Base-by-base conservation (phyloP, 2,113 vertebrate genomes). In the Bubo bubo region DNA sequence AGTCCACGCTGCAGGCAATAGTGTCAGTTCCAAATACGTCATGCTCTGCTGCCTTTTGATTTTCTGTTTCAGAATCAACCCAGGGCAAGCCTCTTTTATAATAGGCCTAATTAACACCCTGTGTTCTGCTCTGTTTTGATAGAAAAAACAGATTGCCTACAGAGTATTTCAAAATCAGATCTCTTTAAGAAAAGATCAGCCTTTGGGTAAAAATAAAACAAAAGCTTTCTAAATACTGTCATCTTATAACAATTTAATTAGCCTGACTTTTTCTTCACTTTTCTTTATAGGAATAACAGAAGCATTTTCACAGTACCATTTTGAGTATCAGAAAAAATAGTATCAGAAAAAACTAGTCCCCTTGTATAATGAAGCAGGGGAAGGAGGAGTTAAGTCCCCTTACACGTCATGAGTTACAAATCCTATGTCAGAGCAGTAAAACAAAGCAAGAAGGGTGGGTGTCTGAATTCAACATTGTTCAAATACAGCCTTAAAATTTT, bases 1-100 rank as follows among this genome's bases (percentile, higher is more conserved):
- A 91, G 91, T 66, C 68, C 77, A 50, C 0, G 90, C 97, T 95
- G 93, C 95, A 93, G 97, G 96, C 96, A 90, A 73, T 56, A 92
- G 96, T 96, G 94, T 98, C 92, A 64, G 88, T 97, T 98, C 94
- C 95, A 97, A 97, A 97, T 93, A 89, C 28, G 9, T 88, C 91
- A 96, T 28, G 91, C 95, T 96, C 95, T 79, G 76, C 84, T 97
- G 97, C 93, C 81, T 97, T 96, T 96, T 96, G 93, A 93, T 95
- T 97, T 97, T 96, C 86, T 91, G 58, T 91, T 97, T 92, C 92
- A 86, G 49, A 97, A 96, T 82, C 87, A 95, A 97, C 97, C 82
- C 60, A 94, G 82, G 86, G 96, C 92, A 94, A 95, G 85, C 66
- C 67, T 93, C 91, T 95, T 94, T 96, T 95, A 95, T 96, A 95